Evolutionary conservation across 2,797 vertebrate species (phyloP).

Genomic region (Crocodylus rhombifer): DNA sequence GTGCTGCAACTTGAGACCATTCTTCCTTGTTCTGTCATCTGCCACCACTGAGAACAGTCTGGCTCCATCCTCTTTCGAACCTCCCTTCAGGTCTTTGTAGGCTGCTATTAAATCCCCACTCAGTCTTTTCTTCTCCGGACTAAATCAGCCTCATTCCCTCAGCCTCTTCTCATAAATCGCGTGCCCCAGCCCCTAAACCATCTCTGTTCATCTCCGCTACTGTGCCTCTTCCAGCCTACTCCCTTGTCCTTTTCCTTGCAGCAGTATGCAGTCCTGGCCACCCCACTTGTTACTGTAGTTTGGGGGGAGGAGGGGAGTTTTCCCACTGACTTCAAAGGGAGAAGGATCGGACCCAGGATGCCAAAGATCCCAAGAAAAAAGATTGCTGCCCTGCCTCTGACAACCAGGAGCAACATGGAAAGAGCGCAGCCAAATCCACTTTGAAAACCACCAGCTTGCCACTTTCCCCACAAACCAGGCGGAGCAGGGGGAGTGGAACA

Average conservation of each 20-base stretch:
- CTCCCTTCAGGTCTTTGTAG: too few relatives aligned
- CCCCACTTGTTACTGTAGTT: constrained; percentile 10
- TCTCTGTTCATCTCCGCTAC: not conserved
- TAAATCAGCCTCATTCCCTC: too few relatives aligned
- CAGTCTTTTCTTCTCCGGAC: too few relatives aligned
- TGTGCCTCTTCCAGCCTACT: not conserved
- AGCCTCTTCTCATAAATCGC: too few relatives aligned
- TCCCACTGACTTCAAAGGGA: not conserved
- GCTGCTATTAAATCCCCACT: too few relatives aligned
- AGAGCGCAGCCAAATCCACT: constrained; percentile 26
- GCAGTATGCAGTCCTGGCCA: not conserved
- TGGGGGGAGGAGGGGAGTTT: not conserved
- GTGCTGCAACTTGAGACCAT: too few relatives aligned
- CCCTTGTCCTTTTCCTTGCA: not conserved
- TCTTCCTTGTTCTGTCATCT: too few relatives aligned
- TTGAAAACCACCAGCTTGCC: not conserved
- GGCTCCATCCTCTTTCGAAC: too few relatives aligned
- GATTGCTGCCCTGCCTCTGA: not conserved
- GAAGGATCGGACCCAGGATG: not conserved
- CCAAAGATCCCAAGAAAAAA: not conserved
- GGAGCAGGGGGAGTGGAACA: not conserved
- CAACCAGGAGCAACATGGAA: constrained; percentile 31
- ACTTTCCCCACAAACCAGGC: constrained; percentile 13
- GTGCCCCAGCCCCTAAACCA: too few relatives aligned
- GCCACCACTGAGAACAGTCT: too few relatives aligned